These are phyloP conservation scores for Cinara cedri DNA, from an alignment of 2,888 invertebrate species.

Conservation along the genomic window DNA sequence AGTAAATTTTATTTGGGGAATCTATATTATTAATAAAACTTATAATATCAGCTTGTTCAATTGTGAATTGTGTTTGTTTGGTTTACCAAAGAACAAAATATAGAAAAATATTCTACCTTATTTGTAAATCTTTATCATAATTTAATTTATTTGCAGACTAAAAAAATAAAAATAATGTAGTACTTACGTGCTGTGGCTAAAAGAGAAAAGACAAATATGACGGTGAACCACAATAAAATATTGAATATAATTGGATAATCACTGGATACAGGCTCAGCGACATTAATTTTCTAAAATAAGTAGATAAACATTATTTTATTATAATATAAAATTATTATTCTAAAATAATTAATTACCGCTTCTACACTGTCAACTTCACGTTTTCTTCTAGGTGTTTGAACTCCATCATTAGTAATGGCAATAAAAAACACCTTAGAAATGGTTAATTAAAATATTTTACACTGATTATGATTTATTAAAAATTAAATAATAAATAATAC, in stretches of 20 bases:
- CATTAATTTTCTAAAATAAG: slow-evolving; percentile 45
- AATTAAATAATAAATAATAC: slow-evolving; percentile 24
- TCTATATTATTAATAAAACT: background rate
- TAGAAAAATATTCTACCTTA: too few relatives aligned
- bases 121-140: too few relatives aligned
- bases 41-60: background rate
- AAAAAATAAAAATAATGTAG: background rate
- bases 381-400: slow-evolving; percentile 67
- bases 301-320: background rate
- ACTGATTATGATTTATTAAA: background rate
- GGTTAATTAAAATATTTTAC: slow-evolving; percentile 25
- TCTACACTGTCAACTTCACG: slow-evolving; percentile 1
- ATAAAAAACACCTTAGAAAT: slow-evolving; percentile 63
- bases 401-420: slow-evolving; percentile 71
- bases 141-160: too few relatives aligned
- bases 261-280: slow-evolving; percentile 64
- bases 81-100: background rate
- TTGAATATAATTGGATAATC: slow-evolving; percentile 88
- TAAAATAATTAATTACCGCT: slow-evolving; percentile 43
- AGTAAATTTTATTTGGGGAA: too few relatives aligned
- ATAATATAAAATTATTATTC: background rate
- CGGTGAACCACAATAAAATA: slow-evolving; percentile 84
- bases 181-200: slow-evolving; percentile 73
- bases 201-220: slow-evolving; percentile 76
- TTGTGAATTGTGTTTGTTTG: background rate